Conservation (phyloP, 2,797 vertebrate species). For the Epinephelus awoara region DNA sequence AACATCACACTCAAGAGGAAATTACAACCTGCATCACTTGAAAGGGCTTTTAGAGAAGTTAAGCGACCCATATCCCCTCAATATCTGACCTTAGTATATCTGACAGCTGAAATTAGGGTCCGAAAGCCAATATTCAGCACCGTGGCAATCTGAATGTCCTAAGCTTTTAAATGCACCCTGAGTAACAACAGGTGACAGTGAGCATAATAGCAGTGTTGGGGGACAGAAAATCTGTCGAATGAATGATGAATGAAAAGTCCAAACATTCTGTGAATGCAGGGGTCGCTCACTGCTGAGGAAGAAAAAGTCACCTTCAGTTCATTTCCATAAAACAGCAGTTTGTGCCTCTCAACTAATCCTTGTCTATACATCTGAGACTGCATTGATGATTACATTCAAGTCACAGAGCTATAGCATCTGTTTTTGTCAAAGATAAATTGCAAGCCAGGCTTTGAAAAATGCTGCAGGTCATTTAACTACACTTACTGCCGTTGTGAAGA, state of each 20-base stretch:
- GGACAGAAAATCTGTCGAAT: background rate
- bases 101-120: constrained; percentile 43
- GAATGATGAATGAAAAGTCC: constrained; percentile 9
- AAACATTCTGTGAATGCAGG: constrained; percentile 10
- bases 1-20: constrained; percentile 48
- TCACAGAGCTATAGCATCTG: constrained; percentile 6
- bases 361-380: background rate
- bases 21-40: constrained; percentile 60
- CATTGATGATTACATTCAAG: constrained; percentile 3
- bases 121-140: constrained; percentile 38
- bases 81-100: constrained; percentile 49
- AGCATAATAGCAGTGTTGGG: background rate
- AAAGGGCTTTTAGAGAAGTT: constrained; percentile 52
- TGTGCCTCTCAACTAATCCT: constrained; percentile 1
- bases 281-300: background rate
- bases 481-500: constrained; percentile 23
- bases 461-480: constrained; percentile 23
- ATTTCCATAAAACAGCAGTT: constrained; percentile 7
- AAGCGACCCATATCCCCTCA: constrained; percentile 36
- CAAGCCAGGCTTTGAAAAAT: constrained; percentile 11
- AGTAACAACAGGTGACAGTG: constrained; percentile 37
- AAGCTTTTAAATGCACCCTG: constrained; percentile 27
- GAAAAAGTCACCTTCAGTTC: constrained; percentile 1
- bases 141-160: constrained; percentile 4
- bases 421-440: constrained; percentile 23